Evolutionary conservation across 2,888 invertebrate species (phyloP), one percentile per base, ranked within the genome.

Genomic region (Icerya purchasi): DNA sequence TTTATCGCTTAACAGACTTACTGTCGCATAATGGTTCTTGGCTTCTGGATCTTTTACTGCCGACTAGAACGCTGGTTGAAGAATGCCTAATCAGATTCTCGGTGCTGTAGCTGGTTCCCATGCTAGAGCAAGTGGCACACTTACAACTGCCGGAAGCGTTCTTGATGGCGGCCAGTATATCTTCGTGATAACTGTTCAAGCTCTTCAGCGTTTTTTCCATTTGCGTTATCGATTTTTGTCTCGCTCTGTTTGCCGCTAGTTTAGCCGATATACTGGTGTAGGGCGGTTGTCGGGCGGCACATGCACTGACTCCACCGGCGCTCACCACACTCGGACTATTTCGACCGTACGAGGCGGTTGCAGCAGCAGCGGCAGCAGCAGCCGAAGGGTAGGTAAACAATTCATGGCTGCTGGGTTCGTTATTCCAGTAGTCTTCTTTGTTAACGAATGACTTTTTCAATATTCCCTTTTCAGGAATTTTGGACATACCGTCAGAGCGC

Each of bases 171-270:
- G 88, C 88, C 66, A 92, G 77, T 67, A 92, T 86, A 69, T 89
- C 87, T 69, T 90, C 91, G 72, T 91, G 91, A 73, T 92, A 92
- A 52, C 90, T 91, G 70, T 90, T 89, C 53, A 91, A 77, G 62
- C 84, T 86, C 76, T 86, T 86, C n/a, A 89, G 77, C 56, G 86
- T 89, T 66, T 88, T 78, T 69, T 90, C 88, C 71, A 36, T 14
- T 8, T 36, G 36, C 5, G 36, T 8, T 8, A 36, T 8, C 5
- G 36, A 36, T 36, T 36, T 36, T 14, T 36, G 36, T 14, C 36
- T 36, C 36, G 36, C 8, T 36, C 36, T 36, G 14, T 14, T 36
- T 8, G 36, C 14, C 8, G 36, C 36, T 36, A 5, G 8, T 36
- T 14, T 14, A 8, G 8, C 36, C 36, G 36, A 36, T 8, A 14